Evolutionary conservation across 2,113 vertebrate species (phyloP).

Genomic region (Xerus inauris): DNA sequence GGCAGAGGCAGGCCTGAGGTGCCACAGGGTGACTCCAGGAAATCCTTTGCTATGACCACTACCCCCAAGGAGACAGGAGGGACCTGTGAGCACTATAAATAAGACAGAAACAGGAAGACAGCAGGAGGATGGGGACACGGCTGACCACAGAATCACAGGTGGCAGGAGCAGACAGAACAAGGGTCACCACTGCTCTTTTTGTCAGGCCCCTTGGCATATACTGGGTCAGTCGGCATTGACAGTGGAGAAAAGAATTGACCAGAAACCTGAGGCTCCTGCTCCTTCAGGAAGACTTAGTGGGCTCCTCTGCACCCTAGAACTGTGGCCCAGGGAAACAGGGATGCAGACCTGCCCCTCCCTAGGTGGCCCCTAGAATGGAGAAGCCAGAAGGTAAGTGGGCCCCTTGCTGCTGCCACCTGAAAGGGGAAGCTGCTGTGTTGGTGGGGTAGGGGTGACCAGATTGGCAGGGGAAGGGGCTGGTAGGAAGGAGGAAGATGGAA

Average conservation of each 20-base stretch:
- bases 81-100: neutral
- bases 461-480: neutral
- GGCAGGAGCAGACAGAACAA: neutral
- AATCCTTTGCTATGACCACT: neutral
- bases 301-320: neutral
- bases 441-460: neutral
- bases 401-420: neutral
- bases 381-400: neutral
- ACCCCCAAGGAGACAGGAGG: neutral
- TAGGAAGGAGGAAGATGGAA: neutral
- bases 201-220: neutral
- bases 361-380: neutral
- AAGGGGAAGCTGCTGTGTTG: slow-evolving; percentile 3
- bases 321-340: neutral
- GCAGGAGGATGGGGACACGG: neutral
- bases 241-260: neutral
- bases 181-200: too few species aligned
- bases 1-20: neutral
- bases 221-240: neutral
- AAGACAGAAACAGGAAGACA: slow-evolving; percentile 46
- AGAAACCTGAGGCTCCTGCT: neutral
- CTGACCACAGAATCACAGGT: neutral
- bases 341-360: neutral
- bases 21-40: neutral
- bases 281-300: neutral